Percentiles rank a stretch among this genome's conserved stretches.
These are phyloP conservation scores for Pomphorhynchus laevis DNA, from an alignment of 1,140 invertebrate species.

Conservation along the genomic window DNA sequence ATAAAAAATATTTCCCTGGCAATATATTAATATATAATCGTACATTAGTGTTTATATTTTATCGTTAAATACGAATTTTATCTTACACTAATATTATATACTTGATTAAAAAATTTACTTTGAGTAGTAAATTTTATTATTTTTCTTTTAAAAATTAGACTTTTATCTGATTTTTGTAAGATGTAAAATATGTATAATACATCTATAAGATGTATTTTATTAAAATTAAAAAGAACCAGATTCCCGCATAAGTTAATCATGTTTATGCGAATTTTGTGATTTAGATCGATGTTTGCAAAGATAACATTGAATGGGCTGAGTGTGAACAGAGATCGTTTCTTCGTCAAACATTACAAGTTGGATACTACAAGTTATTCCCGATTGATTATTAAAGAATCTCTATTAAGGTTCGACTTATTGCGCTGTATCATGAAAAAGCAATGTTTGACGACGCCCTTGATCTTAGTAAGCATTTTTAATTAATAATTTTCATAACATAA, in stretches of 20 bases:
- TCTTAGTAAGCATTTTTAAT: background rate
- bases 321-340: slow-evolving; percentile 78
- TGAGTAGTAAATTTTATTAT: too few species aligned
- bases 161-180: too few species aligned
- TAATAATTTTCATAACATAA: slow-evolving; percentile 10
- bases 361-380: background rate
- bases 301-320: slow-evolving; percentile 97
- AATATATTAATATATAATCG: too few species aligned
- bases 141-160: too few species aligned
- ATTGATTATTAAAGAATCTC: too few species aligned
- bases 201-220: background rate
- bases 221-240: background rate
- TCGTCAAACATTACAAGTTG: slow-evolving; percentile 51
- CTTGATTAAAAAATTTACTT: too few species aligned
- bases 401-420: slow-evolving; percentile 4
- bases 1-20: too few species aligned
- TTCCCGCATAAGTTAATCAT: too few species aligned
- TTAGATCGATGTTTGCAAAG: slow-evolving; percentile 31
- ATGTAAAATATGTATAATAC: too few species aligned
- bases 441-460: background rate
- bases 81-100: too few species aligned
- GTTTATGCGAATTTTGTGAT: slow-evolving; percentile 10
- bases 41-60: too few species aligned
- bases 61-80: too few species aligned
- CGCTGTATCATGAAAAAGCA: slow-evolving; percentile 7